These are phyloP conservation scores for Dolichoris vasculosae DNA, from an alignment of 1,140 invertebrate species.

Conservation along the genomic window DNA sequence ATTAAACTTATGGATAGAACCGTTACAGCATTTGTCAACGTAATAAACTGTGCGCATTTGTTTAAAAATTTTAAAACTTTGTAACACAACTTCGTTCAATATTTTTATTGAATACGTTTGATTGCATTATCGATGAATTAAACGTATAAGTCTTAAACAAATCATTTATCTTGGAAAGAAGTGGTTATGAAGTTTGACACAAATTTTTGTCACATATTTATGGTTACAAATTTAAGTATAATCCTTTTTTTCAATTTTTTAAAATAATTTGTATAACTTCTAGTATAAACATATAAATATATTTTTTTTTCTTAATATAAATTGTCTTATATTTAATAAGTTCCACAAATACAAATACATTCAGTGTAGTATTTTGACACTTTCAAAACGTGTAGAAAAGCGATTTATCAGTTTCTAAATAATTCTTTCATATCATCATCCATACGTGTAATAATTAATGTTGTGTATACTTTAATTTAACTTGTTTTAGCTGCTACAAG, in stretches of 20 bases:
- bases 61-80: too few relatives aligned
- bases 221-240: too few relatives aligned
- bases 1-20: background rate
- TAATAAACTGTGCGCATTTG: too few relatives aligned
- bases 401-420: background rate
- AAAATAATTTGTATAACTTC: background rate
- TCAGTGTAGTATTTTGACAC: too few relatives aligned
- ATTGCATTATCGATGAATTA: constrained; percentile 1
- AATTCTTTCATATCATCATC: background rate
- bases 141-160: constrained; percentile 3
- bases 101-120: constrained; percentile 7
- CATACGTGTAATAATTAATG: constrained; percentile 1
- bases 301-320: background rate
- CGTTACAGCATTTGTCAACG: background rate
- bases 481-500: too few relatives aligned
- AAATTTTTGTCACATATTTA: background rate
- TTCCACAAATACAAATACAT: too few relatives aligned
- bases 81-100: constrained; percentile 32
- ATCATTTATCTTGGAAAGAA: constrained; percentile 12
- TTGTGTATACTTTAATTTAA: constrained; percentile 44
- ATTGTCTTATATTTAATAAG: background rate
- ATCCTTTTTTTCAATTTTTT: too few relatives aligned
- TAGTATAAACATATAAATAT: too few relatives aligned
- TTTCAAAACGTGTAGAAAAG: background rate
- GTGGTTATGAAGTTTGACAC: background rate